phyloP scores from a whole-genome alignment of 2,113 vertebrate genomes.

The Taxidea taxus region DNA sequence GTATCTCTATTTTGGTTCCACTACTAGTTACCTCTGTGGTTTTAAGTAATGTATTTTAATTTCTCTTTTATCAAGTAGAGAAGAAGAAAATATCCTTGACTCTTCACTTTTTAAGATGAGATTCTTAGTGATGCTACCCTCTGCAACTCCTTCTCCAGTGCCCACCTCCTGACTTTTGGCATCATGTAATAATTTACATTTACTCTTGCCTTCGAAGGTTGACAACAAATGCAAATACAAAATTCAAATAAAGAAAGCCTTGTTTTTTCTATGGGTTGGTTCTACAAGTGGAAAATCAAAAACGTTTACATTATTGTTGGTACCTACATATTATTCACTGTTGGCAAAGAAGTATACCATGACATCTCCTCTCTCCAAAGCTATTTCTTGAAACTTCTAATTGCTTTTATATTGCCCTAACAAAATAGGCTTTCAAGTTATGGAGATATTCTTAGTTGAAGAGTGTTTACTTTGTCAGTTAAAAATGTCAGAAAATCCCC shows the following conservation, averaged over 20 bases:
- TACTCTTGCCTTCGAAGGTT: constrained; percentile 10
- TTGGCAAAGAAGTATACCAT: background rate
- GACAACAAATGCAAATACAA: background rate
- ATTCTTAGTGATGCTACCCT: background rate
- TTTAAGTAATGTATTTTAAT: constrained; percentile 7
- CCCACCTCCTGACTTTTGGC: background rate
- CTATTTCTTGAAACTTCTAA: background rate
- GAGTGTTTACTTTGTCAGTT: background rate
- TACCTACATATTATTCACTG: background rate
- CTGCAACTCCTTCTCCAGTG: background rate
- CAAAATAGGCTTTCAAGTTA: background rate
- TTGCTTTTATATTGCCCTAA: constrained; percentile 7
- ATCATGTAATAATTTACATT: background rate
- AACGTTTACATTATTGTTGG: background rate
- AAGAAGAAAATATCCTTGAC: background rate
- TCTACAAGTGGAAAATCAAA: background rate
- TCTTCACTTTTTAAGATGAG: background rate
- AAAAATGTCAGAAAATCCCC: background rate
- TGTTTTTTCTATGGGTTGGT: background rate
- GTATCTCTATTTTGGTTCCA: background rate
- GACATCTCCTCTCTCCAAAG: background rate
- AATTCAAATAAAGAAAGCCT: background rate
- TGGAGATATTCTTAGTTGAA: background rate
- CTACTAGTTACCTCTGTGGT: background rate
- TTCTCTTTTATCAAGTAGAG: background rate